Percentiles rank a stretch among this genome's conserved stretches.
These are phyloP conservation scores for Orussus abietinus DNA, from an alignment of 1,140 invertebrate species.

Conservation along the genomic window DNA sequence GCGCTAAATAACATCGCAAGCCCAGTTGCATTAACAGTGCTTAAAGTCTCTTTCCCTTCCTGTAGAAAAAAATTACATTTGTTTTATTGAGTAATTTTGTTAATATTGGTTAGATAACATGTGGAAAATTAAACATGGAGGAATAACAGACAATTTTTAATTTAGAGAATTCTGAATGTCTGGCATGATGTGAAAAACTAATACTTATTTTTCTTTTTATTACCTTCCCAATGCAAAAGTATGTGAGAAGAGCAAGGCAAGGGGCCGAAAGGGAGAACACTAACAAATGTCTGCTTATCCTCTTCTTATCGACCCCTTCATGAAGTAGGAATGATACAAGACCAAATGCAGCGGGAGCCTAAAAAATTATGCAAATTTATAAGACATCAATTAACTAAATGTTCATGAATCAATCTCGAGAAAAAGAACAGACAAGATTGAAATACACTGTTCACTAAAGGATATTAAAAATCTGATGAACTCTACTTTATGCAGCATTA, in stretches of 20 bases:
- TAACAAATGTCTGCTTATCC: conserved; percentile 86
- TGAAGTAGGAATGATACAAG: conserved; percentile 95
- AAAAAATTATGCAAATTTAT: conserved; percentile 18
- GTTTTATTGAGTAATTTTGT: neutral
- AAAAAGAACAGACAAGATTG: neutral
- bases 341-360: conserved; percentile 97
- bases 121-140: conserved; percentile 12
- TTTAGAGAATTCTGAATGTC: neutral
- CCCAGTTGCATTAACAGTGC: conserved; percentile 86
- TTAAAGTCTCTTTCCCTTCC: conserved; percentile 68
- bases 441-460: neutral
- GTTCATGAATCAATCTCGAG: neutral
- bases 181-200: neutral
- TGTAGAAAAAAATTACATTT: conserved; percentile 41
- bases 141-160: conserved; percentile 10
- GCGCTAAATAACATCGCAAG: conserved; percentile 98
- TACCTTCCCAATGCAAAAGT: conserved; percentile 88
- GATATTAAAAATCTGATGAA: too few relatives aligned
- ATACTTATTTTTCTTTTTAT: conserved; percentile 5
- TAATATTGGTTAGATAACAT: too few relatives aligned
- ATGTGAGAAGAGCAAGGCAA: conserved; percentile 84
- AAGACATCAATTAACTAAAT: neutral
- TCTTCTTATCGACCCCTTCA: conserved; percentile 85
- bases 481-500: conserved; percentile 96
- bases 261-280: conserved; percentile 94